These are phyloP conservation scores for Drosophila erecta DNA, from an alignment of 1,140 invertebrate species.

Conservation along the genomic window DNA sequence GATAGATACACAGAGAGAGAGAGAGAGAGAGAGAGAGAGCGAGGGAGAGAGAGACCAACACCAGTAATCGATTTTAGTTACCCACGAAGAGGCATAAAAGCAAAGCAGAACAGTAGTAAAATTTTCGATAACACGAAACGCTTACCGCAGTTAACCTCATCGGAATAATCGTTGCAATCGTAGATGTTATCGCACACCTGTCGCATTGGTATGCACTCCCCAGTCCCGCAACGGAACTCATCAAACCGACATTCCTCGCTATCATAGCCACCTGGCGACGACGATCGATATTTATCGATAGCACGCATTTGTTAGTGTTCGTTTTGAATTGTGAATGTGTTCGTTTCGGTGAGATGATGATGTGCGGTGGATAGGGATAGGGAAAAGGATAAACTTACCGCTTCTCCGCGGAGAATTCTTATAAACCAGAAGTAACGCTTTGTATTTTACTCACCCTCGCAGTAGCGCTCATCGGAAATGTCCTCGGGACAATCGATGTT, in stretches of 20 bases:
- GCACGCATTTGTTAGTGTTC: constrained; percentile 25
- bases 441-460: constrained; percentile 86
- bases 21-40: not conserved
- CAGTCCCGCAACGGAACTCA: constrained; percentile 90
- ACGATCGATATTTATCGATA: constrained; percentile 19
- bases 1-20: not conserved
- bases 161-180: constrained; percentile 90
- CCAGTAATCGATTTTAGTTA: constrained; percentile 53
- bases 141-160: constrained; percentile 91
- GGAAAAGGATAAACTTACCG: constrained; percentile 20
- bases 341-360: constrained; percentile 2
- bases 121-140: constrained; percentile 15
- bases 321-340: not conserved
- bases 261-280: constrained; percentile 62
- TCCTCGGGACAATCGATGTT: constrained; percentile 88
- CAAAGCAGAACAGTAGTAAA: constrained; percentile 1
- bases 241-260: constrained; percentile 72
- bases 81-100: constrained; percentile 21
- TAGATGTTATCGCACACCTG: constrained; percentile 88
- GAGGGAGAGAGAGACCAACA: constrained; percentile 20
- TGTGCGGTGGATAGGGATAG: not conserved
- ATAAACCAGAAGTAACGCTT: constrained; percentile 8
- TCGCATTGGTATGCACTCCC: constrained; percentile 87
- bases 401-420: not conserved
- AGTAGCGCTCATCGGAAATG: constrained; percentile 90